Base-by-base conservation (phyloP, 2,888 invertebrate species). In the Crematogaster levior region DNA sequence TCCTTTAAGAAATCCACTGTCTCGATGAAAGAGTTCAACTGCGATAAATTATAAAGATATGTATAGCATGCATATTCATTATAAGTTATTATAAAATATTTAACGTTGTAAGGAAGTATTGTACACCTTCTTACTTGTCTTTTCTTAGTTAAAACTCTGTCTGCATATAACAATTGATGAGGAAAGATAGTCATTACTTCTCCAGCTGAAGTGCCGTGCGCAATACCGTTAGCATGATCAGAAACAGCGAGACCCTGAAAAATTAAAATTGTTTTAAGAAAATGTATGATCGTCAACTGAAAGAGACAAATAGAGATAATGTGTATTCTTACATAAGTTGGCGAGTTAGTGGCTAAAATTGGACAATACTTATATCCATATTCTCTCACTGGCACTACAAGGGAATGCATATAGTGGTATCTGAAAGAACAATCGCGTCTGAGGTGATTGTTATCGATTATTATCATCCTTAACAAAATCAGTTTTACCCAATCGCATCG, bases 211-310 rank as follows among this genome's bases (percentile, higher is more conserved):
- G 95, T 95, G 1, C 95, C 95, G 81, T 95, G 95, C 4, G 95
- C 94, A 51, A 95, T 90, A 18, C 95, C 93, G 90, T 96, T 96
- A 15, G 95, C 92, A 94, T 95, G 95, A 88, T 96, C 96, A 81
- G 95, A 95, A 48, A 92, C 91, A 6, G 94, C 92, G 24, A 96
- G 83, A 15, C 93, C 86, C 91, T 94, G 60, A 9, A 84, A 77
- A 40, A 60, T 58, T 46, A 34, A 75, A 66, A 27, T 37, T 51
- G 56, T 18, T 81, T 43, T 0, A 66, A 15, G 27, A 24, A 15
- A 48, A 24, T 27, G 4, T 34, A 34, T 12, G 30, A 30, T 18
- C 12, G 0, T 40, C n/a, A 46, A 48, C 1, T 21, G 21, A 61
- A 51, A 34, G 12, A 34, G 24, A 61, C 66, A 73, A 65, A 10